Evolutionary conservation across 2,888 invertebrate species (phyloP).

Genomic region (Lasioglossum calceatum): DNA sequence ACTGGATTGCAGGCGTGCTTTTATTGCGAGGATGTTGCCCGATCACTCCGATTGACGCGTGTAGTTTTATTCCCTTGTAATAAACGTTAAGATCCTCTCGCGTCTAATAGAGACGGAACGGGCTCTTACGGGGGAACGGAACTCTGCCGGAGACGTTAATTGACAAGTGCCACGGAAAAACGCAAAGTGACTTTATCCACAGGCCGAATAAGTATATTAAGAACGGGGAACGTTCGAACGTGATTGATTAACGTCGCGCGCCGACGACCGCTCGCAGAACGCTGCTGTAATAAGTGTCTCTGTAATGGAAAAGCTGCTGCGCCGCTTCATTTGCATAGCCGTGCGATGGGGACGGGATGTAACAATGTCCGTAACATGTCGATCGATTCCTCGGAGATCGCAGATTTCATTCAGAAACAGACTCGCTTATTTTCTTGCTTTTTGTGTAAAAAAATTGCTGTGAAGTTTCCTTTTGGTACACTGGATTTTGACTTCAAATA

Average conservation of each 20-base stretch:
- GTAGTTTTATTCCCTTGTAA: constrained; percentile 51
- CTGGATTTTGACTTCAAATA: too few relatives aligned
- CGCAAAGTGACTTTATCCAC: constrained; percentile 24
- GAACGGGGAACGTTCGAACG: not conserved
- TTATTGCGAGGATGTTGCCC: constrained; percentile 74
- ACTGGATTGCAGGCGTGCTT: constrained; percentile 76
- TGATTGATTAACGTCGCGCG: constrained; percentile 30
- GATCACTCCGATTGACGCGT: constrained; percentile 61
- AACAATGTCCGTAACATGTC: not conserved
- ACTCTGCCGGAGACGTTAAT: constrained; percentile 39
- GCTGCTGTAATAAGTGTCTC: constrained; percentile 7
- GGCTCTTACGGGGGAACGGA: not conserved
- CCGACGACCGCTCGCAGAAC: not conserved
- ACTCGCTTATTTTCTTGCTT: not conserved
- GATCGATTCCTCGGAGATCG: not conserved
- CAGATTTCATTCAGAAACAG: not conserved
- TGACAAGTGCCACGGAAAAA: constrained; percentile 41
- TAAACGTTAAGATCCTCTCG: constrained; percentile 57
- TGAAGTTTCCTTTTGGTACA: too few relatives aligned
- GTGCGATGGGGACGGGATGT: not conserved
- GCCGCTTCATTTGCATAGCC: not conserved
- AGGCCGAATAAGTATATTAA: constrained; percentile 21
- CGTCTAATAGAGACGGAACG: constrained; percentile 54
- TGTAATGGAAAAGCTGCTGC: constrained; percentile 8
- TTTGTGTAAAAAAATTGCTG: too few relatives aligned